phyloP scores from a whole-genome alignment of 2,113 vertebrate species.

The Limnothrissa miodon region DNA sequence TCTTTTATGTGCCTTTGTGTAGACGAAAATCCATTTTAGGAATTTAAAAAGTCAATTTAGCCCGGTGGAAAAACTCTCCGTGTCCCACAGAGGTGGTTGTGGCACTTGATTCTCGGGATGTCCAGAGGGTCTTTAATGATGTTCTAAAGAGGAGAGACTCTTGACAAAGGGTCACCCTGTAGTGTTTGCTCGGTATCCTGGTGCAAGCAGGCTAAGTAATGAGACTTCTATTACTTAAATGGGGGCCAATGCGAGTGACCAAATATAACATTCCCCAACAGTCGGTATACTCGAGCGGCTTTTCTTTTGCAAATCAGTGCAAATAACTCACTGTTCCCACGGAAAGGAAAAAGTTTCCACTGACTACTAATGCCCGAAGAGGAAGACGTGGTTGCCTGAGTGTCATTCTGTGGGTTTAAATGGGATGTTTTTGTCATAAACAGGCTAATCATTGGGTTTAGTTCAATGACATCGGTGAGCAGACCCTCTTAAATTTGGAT shows the following conservation, averaged over 20 bases:
- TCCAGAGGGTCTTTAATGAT: constrained; percentile 82
- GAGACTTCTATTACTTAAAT: constrained; percentile 92
- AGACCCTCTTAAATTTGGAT: not conserved
- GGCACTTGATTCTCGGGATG: constrained; percentile 71
- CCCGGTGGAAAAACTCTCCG: constrained; percentile 50
- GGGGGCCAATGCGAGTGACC: constrained; percentile 80
- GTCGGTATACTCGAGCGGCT: constrained; percentile 83
- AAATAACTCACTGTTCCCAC: constrained; percentile 77
- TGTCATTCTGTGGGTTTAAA: not conserved
- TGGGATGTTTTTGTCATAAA: constrained; percentile 12
- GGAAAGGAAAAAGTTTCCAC: constrained; percentile 62
- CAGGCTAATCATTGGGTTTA: not conserved
- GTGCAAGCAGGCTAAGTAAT: constrained; percentile 86
- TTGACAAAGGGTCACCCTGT: constrained; percentile 78
- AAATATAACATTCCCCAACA: constrained; percentile 83
- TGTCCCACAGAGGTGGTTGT: constrained; percentile 52
- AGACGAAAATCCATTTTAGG: constrained; percentile 53
- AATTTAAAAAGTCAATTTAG: constrained; percentile 47
- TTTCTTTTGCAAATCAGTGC: constrained; percentile 80
- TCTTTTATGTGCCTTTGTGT: constrained; percentile 57
- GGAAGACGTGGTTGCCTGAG: not conserved
- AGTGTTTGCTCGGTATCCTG: constrained; percentile 89
- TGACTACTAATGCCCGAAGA: not conserved
- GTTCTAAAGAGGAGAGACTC: constrained; percentile 80
- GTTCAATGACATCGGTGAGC: not conserved